These are phyloP conservation scores for Conopomorpha cramerella DNA, from an alignment of 1,140 invertebrate species.

Conservation along the genomic window DNA sequence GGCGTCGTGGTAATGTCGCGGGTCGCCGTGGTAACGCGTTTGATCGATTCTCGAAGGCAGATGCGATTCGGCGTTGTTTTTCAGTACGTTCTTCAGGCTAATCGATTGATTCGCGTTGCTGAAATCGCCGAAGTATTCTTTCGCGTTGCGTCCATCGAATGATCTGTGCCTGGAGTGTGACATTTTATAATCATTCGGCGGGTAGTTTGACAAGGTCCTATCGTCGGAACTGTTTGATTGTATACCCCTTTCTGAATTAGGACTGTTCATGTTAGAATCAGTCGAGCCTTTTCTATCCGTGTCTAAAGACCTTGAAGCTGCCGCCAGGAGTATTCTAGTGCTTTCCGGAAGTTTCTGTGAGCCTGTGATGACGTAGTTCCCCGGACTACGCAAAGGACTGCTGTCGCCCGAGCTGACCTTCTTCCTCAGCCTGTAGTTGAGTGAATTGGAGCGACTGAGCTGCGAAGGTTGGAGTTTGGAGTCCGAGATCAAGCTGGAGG, in stretches of 20 bases:
- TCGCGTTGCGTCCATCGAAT: conserved; percentile 23
- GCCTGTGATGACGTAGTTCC: conserved; percentile 52
- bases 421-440: conserved; percentile 47
- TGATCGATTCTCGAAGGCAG: conserved; percentile 38
- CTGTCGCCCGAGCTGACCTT: conserved; percentile 37
- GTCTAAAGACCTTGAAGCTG: conserved; percentile 43
- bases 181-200: conserved; percentile 30
- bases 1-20: conserved; percentile 32
- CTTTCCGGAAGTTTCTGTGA: conserved; percentile 32
- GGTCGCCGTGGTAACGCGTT: conserved; percentile 42
- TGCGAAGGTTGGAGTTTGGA: conserved; percentile 50
- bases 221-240: conserved; percentile 46
- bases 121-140: conserved; percentile 17
- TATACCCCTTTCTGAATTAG: conserved; percentile 28
- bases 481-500: conserved; percentile 45
- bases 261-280: conserved; percentile 49
- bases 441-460: conserved; percentile 48
- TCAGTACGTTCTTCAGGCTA: conserved; percentile 42
- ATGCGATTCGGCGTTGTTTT: conserved; percentile 39
- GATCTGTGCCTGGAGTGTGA: conserved; percentile 31
- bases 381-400: conserved; percentile 51
- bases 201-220: conserved; percentile 36
- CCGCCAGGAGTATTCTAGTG: conserved; percentile 33
- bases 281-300: conserved; percentile 27
- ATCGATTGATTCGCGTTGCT: conserved; percentile 38